Conservation (phyloP, 35 echinoderm and acorn worm species). For the Diadema setosum region DNA sequence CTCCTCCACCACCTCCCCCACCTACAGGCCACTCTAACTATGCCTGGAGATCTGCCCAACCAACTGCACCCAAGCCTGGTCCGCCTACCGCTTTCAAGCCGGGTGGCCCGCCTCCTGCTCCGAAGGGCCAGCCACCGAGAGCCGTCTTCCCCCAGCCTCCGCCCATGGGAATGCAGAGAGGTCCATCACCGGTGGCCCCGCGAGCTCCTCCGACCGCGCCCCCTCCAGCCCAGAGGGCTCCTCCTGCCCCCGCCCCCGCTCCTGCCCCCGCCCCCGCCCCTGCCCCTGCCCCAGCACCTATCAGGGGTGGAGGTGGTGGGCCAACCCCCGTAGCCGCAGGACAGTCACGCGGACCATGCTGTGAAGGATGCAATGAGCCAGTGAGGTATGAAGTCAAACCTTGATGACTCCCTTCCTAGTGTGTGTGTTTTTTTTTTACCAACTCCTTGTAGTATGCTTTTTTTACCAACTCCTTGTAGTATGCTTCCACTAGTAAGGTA, state of each 20-base stretch:
- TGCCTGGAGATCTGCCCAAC: not conserved
- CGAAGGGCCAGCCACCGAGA: not conserved
- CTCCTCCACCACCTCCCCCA: not conserved
- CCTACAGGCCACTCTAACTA: not conserved
- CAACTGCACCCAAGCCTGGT: not conserved
- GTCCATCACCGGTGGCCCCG: not conserved
- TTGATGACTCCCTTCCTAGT: too few species aligned
- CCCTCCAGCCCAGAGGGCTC: not conserved
- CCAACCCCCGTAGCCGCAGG: not conserved
- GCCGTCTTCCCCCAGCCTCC: not conserved
- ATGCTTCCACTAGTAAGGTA: too few species aligned
- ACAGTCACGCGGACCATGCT: slow-evolving; percentile 45
- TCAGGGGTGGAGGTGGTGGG: not conserved
- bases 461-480: too few species aligned
- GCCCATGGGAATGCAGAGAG: not conserved
- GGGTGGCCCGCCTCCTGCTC: not conserved
- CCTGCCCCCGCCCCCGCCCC: not conserved
- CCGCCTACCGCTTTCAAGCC: not conserved
- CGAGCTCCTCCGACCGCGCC: not conserved
- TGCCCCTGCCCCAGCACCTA: not conserved
- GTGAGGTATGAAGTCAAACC: slow-evolving; percentile 86
- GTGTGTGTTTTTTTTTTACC: too few species aligned
- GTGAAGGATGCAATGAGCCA: slow-evolving; percentile 70
- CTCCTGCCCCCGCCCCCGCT: not conserved
- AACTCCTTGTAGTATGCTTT: too few species aligned